Evolutionary conservation across 2,888 invertebrate genomes (phyloP), one percentile per base, ranked within the genome.

Genomic region (Apodemia mormo): DNA sequence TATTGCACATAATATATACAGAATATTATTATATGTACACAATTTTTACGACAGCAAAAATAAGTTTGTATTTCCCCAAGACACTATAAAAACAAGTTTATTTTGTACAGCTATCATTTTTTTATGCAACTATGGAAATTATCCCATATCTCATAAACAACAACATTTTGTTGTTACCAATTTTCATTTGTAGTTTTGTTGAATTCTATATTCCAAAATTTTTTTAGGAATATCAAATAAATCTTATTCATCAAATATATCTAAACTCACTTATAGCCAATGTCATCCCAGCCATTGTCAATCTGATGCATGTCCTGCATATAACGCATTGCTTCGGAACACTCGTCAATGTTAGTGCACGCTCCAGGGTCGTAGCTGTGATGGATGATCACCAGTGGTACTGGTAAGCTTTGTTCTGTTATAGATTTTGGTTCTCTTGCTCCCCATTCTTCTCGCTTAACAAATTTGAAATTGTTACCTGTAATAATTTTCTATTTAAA

Each of bases 341-440:
- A 96, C 2, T 92, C 87, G 0, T 83, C 84, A 0, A 82, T 81
- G 0, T 86, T 93, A 73, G 83, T 81, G 81, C 96, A 96, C 29
- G 94, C 95, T 0, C 85, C 85, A 0, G 96, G 95, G 56, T 86
- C 84, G 80, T 94, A 95, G 14, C 94, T 95, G 85, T 96, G 96
- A 82, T 96, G 96, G 72, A 96, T 95, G 70, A 96, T 94, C 40
- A 96, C 96, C 79, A 88, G 94, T 0, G 95, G 94, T 10, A 95
- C 95, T 0, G 96, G 95, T 22, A 90, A 93, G 61, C 76, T 70
- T 80, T 96, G 92, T 2, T 78, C 77, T 40, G 90, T 87, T n/a
- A 89, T 81, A 0, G 78, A 69, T 58, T 83, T 93, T 0, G 95
- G 87, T 2, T 91, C 84, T 43, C 89, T 84, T 0, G 95, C 96